Evolutionary conservation across 2,113 vertebrate genomes (phyloP).

Genomic region (Charina bottae): DNA sequence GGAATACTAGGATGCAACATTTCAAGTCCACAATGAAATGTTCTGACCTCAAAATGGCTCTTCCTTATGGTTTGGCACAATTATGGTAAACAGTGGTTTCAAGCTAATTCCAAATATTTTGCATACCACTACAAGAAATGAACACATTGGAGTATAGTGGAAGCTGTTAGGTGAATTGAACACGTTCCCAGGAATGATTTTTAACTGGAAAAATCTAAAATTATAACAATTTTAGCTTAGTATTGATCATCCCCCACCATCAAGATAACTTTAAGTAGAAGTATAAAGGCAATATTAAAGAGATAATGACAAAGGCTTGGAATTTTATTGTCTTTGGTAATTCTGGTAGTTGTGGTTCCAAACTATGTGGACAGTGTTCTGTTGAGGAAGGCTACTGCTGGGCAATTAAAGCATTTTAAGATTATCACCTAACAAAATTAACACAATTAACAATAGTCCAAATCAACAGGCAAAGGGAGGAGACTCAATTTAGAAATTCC

Average conservation of each 20-base stretch:
- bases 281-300: background rate
- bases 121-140: background rate
- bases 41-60: too few species aligned
- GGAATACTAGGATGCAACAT: background rate
- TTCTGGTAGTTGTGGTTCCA: too few species aligned
- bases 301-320: background rate
- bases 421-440: background rate
- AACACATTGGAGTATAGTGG: background rate
- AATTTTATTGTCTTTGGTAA: background rate
- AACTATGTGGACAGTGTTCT: too few species aligned
- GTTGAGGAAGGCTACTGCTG: too few species aligned
- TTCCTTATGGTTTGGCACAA: too few species aligned
- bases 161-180: background rate
- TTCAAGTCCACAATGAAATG: too few species aligned
- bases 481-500: too few species aligned
- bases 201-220: background rate
- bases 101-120: background rate
- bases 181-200: background rate
- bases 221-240: background rate
- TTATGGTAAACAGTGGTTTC: too few species aligned
- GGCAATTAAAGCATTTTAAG: background rate
- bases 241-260: background rate
- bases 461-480: too few species aligned
- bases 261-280: background rate
- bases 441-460: background rate